phyloP scores from a whole-genome alignment of 2,888 invertebrate species.

The Drosophila borealis region DNA sequence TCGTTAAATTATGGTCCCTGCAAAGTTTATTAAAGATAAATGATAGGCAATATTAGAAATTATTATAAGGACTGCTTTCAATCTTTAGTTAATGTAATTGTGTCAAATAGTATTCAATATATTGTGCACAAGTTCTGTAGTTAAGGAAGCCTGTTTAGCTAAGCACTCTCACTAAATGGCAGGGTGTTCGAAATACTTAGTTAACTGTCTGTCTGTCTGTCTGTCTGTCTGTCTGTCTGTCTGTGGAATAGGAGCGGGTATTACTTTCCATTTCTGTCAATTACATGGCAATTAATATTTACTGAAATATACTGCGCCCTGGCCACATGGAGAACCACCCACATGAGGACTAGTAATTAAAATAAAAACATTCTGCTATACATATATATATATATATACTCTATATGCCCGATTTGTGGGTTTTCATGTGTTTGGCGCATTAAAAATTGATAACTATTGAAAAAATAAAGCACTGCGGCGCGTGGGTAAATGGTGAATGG shows the following conservation, averaged over 20 bases:
- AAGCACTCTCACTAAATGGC: neutral
- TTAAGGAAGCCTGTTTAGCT: too few species aligned
- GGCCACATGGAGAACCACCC: neutral
- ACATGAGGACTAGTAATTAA: conserved; percentile 31
- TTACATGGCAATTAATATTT: conserved; percentile 44
- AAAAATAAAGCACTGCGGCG: conserved; percentile 45
- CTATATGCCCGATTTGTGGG: neutral
- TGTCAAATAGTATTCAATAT: too few species aligned
- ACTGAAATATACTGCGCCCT: neutral
- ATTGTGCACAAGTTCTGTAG: too few species aligned
- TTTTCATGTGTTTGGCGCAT: conserved; percentile 27
- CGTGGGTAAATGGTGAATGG: conserved; percentile 28
- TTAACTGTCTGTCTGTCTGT: neutral
- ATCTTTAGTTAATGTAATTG: too few species aligned
- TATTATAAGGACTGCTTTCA: too few species aligned
- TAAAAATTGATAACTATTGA: conserved; percentile 63
- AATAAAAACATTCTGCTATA: conserved; percentile 17
- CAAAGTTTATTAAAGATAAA: too few species aligned
- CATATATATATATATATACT: neutral
- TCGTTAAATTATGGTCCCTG: too few species aligned
- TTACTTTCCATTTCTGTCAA: conserved; percentile 30
- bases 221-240: neutral
- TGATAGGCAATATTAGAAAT: too few species aligned
- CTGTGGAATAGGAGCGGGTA: conserved; percentile 2
- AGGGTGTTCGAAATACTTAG: neutral